phyloP scores from a whole-genome alignment of 2,113 vertebrate genomes.

The Isichthys henryi region DNA sequence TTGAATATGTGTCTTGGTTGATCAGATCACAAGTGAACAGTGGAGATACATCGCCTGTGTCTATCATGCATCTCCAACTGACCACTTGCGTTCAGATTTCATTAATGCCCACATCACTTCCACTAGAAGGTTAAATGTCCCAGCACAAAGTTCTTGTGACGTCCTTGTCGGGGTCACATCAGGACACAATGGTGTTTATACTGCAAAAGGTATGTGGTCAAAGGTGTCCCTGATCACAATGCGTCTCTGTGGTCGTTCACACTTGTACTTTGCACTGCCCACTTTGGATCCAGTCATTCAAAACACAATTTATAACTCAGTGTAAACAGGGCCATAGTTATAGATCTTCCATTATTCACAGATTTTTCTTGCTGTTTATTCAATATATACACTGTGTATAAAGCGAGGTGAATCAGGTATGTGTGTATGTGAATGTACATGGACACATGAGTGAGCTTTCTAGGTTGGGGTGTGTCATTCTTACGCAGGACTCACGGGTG shows the following conservation, averaged over 20 bases:
- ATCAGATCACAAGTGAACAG: too few relatives aligned
- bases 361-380: background rate
- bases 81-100: background rate
- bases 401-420: background rate
- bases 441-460: background rate
- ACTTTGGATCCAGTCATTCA: background rate
- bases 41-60: background rate
- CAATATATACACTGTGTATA: background rate
- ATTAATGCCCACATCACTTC: background rate
- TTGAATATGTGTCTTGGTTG: too few relatives aligned
- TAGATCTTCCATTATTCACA: background rate
- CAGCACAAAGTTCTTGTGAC: background rate
- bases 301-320: background rate
- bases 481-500: conserved; percentile 65
- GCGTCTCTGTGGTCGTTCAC: background rate
- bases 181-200: background rate
- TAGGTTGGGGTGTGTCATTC: background rate
- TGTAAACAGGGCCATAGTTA: background rate
- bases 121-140: too few relatives aligned
- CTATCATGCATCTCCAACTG: background rate
- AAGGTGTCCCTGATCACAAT: background rate
- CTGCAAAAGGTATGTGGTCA: background rate
- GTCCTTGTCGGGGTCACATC: background rate
- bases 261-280: background rate
- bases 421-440: background rate